Evolutionary conservation across 2,797 vertebrate genomes (phyloP), one percentile per base, ranked within the genome.

Genomic region (Benthosema pterotum): DNA sequence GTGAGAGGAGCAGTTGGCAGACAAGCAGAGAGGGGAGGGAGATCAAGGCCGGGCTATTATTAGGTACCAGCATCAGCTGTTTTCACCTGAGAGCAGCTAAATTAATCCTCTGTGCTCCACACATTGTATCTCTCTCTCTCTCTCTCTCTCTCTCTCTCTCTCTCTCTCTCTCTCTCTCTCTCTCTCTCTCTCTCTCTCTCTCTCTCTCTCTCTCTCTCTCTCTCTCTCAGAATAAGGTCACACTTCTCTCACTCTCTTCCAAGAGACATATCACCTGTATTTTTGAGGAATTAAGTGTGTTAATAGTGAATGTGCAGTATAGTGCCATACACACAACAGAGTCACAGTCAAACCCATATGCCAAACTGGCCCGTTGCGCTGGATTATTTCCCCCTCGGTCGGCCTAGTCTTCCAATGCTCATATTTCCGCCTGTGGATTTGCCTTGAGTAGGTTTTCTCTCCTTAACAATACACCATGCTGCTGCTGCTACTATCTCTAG

Each of bases 41-140:
- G 28, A 60, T 77, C 59, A 74, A 32, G 65, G 70, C 67, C 5
- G 22, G 22, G 3, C 69, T 67, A 79, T 78, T 80, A 78, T 78
- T 79, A 69, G 69, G 75, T 68, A 71, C 61, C 46, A 22, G 60
- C 78, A 72, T 78, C 63, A 71, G 58, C 76, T 82, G 78, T 84
- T 88, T 86, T 73, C 71, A 82, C 74, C 74, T 74, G 66, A 83
- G 76, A 83, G 72, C 54, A 63, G 73, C 75, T 81, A 78, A 85
- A 87, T 82, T 66, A 66, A 78, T 79, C 72, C 66, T 83, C 18
- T 70, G 72, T 71, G 63, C 75, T 65, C 71, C 75, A 76, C 70
- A 69, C 71, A 54, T 66, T 28, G 56, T 60, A 56, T 60, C 60
- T 66, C 73, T 75, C 71, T 57, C 47, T 32, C 28, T 7, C 63